A percentile compares a stretch with the other conserved stretches of the same genome.
These are phyloP conservation scores for Callorhinus ursinus DNA, from an alignment of 2,113 vertebrate genomes.

Conservation along the genomic window DNA sequence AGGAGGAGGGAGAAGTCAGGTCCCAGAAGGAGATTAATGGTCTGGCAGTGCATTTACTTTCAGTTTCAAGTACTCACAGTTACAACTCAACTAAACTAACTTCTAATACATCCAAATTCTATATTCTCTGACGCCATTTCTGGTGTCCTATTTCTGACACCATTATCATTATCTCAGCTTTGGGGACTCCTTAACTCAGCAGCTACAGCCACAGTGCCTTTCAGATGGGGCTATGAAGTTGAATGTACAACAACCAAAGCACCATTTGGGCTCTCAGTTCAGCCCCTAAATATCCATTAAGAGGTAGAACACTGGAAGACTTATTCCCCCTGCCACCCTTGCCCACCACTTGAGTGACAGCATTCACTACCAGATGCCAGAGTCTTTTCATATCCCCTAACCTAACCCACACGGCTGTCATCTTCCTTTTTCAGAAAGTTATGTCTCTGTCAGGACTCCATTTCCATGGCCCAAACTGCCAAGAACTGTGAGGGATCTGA, in stretches of 20 bases:
- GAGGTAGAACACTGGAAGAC: background rate
- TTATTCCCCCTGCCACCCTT: background rate
- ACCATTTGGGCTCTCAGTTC: background rate
- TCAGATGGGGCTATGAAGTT: background rate
- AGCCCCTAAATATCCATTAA: background rate
- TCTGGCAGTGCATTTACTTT: background rate
- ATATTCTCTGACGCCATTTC: background rate
- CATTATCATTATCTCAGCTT: background rate
- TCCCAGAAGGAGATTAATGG: background rate
- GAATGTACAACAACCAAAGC: background rate
- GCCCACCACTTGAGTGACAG: background rate
- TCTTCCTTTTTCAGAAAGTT: background rate
- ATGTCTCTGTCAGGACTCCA: background rate
- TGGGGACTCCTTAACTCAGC: background rate
- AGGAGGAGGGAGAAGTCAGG: background rate
- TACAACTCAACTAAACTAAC: constrained; percentile 3
- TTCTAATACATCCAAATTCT: background rate
- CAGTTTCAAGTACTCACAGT: constrained; percentile 5
- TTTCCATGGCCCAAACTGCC: background rate
- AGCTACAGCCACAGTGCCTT: background rate
- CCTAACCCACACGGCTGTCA: background rate
- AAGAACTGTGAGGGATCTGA: background rate
- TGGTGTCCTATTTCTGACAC: background rate
- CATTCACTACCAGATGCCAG: background rate
- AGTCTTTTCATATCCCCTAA: background rate